Evolutionary conservation across 2,797 vertebrate species (phyloP).

Genomic region (Sebastolobus altivelis): DNA sequence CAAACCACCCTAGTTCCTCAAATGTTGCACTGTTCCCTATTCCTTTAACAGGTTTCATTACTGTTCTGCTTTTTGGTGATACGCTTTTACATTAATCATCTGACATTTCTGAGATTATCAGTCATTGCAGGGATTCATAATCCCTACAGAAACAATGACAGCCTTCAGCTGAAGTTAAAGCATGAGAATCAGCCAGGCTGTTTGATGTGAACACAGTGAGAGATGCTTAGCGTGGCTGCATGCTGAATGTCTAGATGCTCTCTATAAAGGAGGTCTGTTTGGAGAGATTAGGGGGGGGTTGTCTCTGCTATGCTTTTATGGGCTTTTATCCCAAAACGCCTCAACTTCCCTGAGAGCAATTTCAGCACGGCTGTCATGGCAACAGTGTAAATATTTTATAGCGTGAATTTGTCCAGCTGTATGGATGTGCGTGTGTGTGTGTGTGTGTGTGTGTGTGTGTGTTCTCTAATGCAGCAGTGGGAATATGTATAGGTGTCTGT

Average conservation of each 20-base stretch:
- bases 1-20: not conserved
- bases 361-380: conserved; percentile 65
- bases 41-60: not conserved
- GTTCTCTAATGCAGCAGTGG: conserved; percentile 18
- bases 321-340: conserved; percentile 64
- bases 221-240: conserved; percentile 1
- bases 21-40: not conserved
- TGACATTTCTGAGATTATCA: not conserved
- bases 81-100: not conserved
- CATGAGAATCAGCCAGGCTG: not conserved
- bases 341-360: conserved; percentile 60
- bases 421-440: conserved; percentile 14
- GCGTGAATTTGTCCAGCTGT: conserved; percentile 26
- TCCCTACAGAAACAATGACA: not conserved
- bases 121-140: not conserved
- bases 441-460: not conserved
- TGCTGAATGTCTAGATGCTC: conserved; percentile 21
- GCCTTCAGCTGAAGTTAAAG: not conserved
- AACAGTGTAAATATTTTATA: conserved; percentile 82
- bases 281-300: conserved; percentile 3
- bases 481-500: conserved; percentile 21
- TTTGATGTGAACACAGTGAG: not conserved
- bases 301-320: conserved; percentile 43
- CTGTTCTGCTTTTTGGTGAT: not conserved
- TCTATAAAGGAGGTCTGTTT: conserved; percentile 44